These are phyloP conservation scores for Nasonia oneida DNA, from an alignment of 2,888 invertebrate species.

Conservation along the genomic window DNA sequence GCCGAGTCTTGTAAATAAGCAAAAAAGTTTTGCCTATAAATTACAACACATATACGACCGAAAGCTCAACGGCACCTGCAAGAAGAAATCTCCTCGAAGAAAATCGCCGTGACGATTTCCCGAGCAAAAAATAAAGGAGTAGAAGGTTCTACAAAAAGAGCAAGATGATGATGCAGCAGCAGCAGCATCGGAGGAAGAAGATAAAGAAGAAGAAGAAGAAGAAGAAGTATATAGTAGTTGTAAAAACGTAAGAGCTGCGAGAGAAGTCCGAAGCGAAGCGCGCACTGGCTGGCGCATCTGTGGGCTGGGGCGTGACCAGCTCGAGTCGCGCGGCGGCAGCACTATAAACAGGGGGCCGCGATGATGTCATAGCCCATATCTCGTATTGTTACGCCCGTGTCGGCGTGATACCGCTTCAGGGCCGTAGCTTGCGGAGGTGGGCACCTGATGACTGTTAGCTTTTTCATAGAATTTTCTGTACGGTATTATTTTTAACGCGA, in stretches of 20 bases:
- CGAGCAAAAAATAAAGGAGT: neutral
- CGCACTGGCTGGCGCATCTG: slow-evolving; percentile 49
- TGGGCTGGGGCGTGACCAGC: slow-evolving; percentile 76
- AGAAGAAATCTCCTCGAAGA: neutral
- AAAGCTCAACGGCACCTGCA: neutral
- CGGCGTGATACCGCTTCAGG: slow-evolving; percentile 48
- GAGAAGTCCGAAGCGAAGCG: slow-evolving; percentile 16
- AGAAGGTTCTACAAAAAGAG: neutral
- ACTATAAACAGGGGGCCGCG: slow-evolving; percentile 71
- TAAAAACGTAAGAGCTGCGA: neutral
- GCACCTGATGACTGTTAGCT: neutral
- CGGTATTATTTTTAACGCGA: slow-evolving; percentile 3
- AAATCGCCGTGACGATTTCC: slow-evolving; percentile 6
- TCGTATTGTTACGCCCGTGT: slow-evolving; percentile 74
- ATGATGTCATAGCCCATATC: slow-evolving; percentile 75
- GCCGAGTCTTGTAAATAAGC: slow-evolving; percentile 11
- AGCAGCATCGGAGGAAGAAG: neutral
- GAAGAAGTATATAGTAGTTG: neutral
- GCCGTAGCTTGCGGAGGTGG: neutral
- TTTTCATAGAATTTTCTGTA: slow-evolving; percentile 23
- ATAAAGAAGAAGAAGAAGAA: neutral
- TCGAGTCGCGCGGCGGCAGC: slow-evolving; percentile 69
- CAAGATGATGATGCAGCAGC: slow-evolving; percentile 5
- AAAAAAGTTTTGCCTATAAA: neutral
- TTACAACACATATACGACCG: neutral